phyloP scores from a whole-genome alignment of 2,888 invertebrate genomes.

The Macropis europaea region DNA sequence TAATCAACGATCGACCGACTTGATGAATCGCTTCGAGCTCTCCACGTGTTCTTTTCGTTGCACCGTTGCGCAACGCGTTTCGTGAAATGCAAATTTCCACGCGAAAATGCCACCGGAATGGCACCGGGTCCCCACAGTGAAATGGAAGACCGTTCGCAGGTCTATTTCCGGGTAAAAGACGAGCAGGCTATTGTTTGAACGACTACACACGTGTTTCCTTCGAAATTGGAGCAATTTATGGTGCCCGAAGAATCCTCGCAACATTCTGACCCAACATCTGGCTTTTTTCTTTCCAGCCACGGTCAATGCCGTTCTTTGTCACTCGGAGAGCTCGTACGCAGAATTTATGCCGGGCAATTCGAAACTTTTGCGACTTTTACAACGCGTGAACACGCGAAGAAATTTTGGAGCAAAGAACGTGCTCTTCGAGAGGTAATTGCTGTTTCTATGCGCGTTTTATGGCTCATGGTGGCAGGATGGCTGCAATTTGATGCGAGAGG shows the following conservation, averaged over 20 bases:
- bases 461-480: no score
- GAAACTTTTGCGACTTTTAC: neutral
- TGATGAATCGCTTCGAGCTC: neutral
- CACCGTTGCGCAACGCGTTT: constrained; percentile 7
- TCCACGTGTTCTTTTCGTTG: constrained; percentile 14
- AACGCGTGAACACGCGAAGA: neutral
- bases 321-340: constrained; percentile 66
- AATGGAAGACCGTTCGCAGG: neutral
- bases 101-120: no score
- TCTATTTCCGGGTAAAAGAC: constrained; percentile 27
- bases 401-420: no score
- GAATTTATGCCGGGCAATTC: constrained; percentile 56
- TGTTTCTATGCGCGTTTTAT: no score
- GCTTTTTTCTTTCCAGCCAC: constrained; percentile 40
- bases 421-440: no score
- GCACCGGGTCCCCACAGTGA: neutral
- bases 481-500: no score
- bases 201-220: constrained; percentile 69
- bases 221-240: constrained; percentile 78
- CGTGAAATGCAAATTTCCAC: no score
- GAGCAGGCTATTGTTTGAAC: constrained; percentile 68
- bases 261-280: constrained; percentile 66
- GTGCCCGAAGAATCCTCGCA: constrained; percentile 65
- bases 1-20: no score
- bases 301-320: constrained; percentile 57